Base-by-base conservation (phyloP, 64 coral and sea anemone species). In the Stichodactyla helianthus region DNA sequence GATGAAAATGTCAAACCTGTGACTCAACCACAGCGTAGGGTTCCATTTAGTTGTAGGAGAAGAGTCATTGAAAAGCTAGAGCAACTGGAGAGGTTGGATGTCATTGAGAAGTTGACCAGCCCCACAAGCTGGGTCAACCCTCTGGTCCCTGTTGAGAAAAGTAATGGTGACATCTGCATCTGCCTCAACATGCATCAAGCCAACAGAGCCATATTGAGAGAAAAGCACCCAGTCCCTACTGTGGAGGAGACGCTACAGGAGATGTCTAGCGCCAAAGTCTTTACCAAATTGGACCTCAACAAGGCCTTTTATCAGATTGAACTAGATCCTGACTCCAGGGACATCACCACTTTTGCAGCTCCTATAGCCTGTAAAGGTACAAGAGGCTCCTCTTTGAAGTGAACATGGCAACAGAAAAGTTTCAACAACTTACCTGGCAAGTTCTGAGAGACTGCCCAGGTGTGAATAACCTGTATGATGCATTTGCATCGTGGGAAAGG, bases 251-350 rank as follows among this genome's bases (percentile, higher is more conserved):
- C 28, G 28, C 28, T 31, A 31, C 28, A 31, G 28, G 28, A 31
- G 28, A 31, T 31, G 28, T 31, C 28, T 31, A 31, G 28, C 28
- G 28, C 28, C 28, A 31, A 31, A 52, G 68, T 85, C 11, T 90
- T 90, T 55, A 77, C 64, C 71, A 90, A 90, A 85, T 82, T 85
- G 5, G 88, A 90, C 67, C 88, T 89, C 44, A 82, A 83, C 57
- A 65, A 77, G 70, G 82, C 61, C 5, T 84, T 84, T n/a, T 68
- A 90, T 56, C 35, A 90, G 54, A 59, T 1, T 11, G 88, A 89
- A 50, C 80, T 89, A 23, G 56, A 89, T 20, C 79, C 62, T 70
- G 78, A 89, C 53, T 85, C 65, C 51, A 62, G 68, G 25, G 88
- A 90, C 82, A n/a, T 90, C 53, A 89, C 88, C 6, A 89, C 63